phyloP scores from a whole-genome alignment of 1,140 invertebrate genomes.

The Eumeta japonica region DNA sequence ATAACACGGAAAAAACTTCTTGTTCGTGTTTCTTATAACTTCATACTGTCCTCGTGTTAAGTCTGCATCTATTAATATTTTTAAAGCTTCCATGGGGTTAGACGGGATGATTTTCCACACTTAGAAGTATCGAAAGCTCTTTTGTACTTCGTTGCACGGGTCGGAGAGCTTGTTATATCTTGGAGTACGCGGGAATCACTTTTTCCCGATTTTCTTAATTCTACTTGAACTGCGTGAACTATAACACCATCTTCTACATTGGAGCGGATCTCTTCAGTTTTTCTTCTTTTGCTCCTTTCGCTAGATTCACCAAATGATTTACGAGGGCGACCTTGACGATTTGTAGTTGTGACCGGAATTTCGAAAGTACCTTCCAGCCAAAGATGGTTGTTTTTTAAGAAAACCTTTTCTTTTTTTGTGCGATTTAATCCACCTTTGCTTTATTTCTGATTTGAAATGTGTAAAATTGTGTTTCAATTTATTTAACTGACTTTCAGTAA shows the following conservation, averaged over 20 bases:
- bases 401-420: constrained; percentile 15
- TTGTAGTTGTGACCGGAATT: constrained; percentile 11
- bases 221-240: constrained; percentile 13
- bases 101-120: not conserved
- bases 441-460: constrained; percentile 17
- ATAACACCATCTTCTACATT: constrained; percentile 13
- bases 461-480: constrained; percentile 13
- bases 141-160: constrained; percentile 19
- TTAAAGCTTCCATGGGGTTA: constrained; percentile 7
- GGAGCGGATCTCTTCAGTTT: constrained; percentile 21
- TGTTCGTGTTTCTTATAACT: too few relatives aligned
- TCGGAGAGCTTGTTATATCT: constrained; percentile 17
- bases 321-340: constrained; percentile 14
- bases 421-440: constrained; percentile 15
- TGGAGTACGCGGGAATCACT: constrained; percentile 10
- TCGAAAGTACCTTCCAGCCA: too few relatives aligned
- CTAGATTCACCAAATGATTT: constrained; percentile 19
- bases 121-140: constrained; percentile 9
- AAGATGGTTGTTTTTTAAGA: too few relatives aligned
- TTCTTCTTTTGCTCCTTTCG: constrained; percentile 23
- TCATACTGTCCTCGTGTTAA: constrained; percentile 11
- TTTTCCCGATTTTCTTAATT: constrained; percentile 11
- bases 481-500: not conserved
- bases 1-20: constrained; percentile 3
- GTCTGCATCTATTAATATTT: constrained; percentile 1